A percentile compares a stretch with the other conserved stretches of the same genome.
These are phyloP conservation scores for Tragelaphus imberbis DNA, from an alignment of 2,113 vertebrate species.

Conservation along the genomic window DNA sequence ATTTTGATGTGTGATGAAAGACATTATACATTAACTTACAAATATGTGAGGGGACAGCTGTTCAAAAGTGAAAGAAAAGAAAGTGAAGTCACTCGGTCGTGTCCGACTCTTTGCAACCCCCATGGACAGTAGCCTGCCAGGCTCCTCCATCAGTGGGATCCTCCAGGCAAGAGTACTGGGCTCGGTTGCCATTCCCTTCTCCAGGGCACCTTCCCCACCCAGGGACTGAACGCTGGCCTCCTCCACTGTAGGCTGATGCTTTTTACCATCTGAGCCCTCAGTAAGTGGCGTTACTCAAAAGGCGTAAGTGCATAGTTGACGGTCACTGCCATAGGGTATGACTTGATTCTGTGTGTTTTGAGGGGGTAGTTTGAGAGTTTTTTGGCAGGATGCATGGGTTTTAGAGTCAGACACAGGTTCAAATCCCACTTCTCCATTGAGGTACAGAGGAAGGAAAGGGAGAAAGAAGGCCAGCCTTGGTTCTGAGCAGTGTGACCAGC, in stretches of 20 bases:
- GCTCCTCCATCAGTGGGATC: not conserved
- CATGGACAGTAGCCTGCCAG: not conserved
- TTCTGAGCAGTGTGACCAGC: not conserved
- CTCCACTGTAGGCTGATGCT: not conserved
- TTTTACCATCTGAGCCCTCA: not conserved
- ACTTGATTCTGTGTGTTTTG: not conserved
- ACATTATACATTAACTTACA: not conserved
- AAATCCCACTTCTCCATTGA: not conserved
- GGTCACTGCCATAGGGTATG: not conserved
- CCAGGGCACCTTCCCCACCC: not conserved
- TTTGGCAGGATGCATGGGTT: not conserved
- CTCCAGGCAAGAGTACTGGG: not conserved
- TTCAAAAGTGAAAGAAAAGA: not conserved
- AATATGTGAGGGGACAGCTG: not conserved
- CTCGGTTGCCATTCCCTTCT: not conserved
- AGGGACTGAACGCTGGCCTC: not conserved
- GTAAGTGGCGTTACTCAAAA: not conserved
- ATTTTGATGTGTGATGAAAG: not conserved
- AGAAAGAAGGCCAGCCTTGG: too few species aligned
- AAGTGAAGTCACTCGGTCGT: not conserved
- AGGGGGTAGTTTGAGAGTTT: not conserved
- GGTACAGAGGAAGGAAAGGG: not conserved
- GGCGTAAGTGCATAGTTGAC: not conserved
- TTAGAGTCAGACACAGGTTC: not conserved
- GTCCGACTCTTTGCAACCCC: not conserved